Evolutionary conservation across 2,113 vertebrate species (phyloP), one percentile per base, ranked within the genome.

Genomic region (Microtus ochrogaster): DNA sequence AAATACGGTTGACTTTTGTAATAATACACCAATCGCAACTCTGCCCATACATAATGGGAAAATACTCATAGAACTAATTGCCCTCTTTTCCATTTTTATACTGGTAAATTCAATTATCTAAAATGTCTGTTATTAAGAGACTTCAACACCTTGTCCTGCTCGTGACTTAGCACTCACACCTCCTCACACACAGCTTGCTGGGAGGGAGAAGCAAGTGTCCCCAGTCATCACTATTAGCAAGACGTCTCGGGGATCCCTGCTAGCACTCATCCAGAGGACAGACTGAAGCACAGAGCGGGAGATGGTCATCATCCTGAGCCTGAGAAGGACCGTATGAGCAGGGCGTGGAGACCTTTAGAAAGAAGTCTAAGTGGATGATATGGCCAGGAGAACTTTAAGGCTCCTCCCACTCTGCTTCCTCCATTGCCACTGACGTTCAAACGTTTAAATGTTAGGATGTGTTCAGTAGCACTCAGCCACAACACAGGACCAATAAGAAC

Each of bases 331-430:
- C 94, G 96, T 95, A 96, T 96, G 87, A 91, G 95, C 63, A 98
- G 96, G 96, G 90, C 94, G 97, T 84, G 96, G 95, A 96, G 96
- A 98, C 98, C 98, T 98, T 98, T 88, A 98, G 97, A 97, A 98
- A 98, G 98, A 95, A 98, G 96, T 98, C 97, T 96, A 98, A 98
- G 97, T 96, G 96, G 96, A 97, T 97, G 97, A 97, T 92, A 36
- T 98, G 98, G 98, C 97, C 97, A 98, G 98, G 96, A 98, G 97
- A 98, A 98, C 95, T 47, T 95, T 96, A 97, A 98, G 98, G 97
- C 98, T 97, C 96, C 97, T 96, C 97, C 97, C 97, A 94, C 97
- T 98, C 90, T 94, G 97, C 97, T 96, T 97, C 97, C 95, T 98
- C 98, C 98, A 98, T 61, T 96, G 97, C 95, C 98, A 98, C 96